A percentile compares a stretch with the other conserved stretches of the same genome.
These are phyloP conservation scores for Drosophila parvula DNA, from an alignment of 1,140 invertebrate species.

Conservation along the genomic window DNA sequence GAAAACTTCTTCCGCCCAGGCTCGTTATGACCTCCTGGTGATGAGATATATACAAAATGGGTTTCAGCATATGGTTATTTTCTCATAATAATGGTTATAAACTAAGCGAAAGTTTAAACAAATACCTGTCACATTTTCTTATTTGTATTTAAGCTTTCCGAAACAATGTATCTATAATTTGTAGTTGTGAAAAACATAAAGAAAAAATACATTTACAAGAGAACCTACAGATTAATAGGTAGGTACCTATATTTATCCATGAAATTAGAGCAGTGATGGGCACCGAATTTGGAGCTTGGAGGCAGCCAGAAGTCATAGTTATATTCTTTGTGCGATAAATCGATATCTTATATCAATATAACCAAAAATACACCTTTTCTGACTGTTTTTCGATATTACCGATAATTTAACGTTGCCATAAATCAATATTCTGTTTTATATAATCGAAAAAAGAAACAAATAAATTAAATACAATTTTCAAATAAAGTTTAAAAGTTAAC, in stretches of 20 bases:
- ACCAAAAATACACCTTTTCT: too few species aligned
- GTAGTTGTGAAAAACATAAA: neutral
- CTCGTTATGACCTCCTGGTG: constrained; percentile 6
- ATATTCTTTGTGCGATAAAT: too few species aligned
- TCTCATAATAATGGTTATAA: neutral
- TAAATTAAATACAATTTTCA: too few species aligned
- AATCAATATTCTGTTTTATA: too few species aligned
- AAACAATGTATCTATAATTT: neutral
- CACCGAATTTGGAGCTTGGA: too few species aligned
- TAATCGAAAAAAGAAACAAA: too few species aligned
- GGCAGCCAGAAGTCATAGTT: too few species aligned
- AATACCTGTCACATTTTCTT: neutral
- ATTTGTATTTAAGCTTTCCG: neutral
- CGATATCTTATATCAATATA: too few species aligned
- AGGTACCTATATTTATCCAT: neutral
- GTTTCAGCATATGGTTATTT: neutral
- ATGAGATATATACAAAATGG: neutral
- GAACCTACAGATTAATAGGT: neutral
- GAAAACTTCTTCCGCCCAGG: constrained; percentile 1
- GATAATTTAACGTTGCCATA: too few species aligned
- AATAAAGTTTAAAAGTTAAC: too few species aligned
- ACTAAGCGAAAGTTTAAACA: neutral
- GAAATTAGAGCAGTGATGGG: neutral
- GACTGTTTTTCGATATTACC: too few species aligned
- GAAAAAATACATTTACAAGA: neutral